These are phyloP conservation scores for Lepidocyrtinus sp. DNA, from an alignment of 2,888 invertebrate genomes.

Conservation along the genomic window DNA sequence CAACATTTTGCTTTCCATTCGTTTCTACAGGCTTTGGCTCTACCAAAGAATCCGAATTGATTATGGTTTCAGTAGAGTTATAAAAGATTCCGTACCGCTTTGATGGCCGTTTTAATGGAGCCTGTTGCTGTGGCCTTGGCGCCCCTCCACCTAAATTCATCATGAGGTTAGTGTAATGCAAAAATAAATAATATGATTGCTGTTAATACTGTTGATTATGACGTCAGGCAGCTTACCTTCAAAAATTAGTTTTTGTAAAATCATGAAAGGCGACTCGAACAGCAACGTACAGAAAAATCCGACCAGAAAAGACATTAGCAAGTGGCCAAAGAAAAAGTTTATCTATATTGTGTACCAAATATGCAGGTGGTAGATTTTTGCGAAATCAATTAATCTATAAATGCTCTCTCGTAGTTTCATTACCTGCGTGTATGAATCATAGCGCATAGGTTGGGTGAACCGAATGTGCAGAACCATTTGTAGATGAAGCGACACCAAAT, in stretches of 20 bases:
- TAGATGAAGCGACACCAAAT: constrained; percentile 64
- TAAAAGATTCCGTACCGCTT: constrained; percentile 39
- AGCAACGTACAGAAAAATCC: constrained; percentile 58
- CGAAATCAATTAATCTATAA: too few relatives aligned
- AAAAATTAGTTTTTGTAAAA: constrained; percentile 60
- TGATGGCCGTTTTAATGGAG: not conserved
- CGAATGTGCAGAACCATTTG: constrained; percentile 60
- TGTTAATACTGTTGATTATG: not conserved
- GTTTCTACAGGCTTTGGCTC: not conserved
- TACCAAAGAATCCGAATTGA: not conserved
- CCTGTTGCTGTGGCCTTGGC: not conserved
- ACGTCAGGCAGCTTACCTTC: constrained; percentile 37
- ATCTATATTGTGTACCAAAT: constrained; percentile 30
- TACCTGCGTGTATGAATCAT: constrained; percentile 59
- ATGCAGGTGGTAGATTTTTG: not conserved
- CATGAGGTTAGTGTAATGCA: not conserved
- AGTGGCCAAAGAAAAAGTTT: constrained; percentile 61
- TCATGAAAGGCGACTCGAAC: constrained; percentile 63
- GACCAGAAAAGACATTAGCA: constrained; percentile 57
- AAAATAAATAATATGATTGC: not conserved
- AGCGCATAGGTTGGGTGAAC: constrained; percentile 55
- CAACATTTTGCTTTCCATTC: not conserved
- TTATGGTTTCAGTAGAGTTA: not conserved
- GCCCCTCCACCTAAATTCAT: constrained; percentile 3
- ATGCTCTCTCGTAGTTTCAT: not conserved